phyloP scores from a whole-genome alignment of 2,888 invertebrate genomes.

The Trachelus stipa region DNA sequence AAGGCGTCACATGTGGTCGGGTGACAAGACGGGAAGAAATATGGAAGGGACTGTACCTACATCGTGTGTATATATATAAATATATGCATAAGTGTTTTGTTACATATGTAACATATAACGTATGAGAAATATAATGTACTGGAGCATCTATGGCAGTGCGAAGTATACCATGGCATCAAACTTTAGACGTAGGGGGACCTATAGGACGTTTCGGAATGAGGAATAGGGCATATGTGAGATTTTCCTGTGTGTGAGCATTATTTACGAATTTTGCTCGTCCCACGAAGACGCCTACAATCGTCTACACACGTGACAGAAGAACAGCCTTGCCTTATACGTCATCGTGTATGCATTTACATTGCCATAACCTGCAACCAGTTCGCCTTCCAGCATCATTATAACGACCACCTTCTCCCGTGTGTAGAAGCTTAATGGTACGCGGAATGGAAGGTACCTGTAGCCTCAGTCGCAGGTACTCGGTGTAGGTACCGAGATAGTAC shows the following conservation, averaged over 20 bases:
- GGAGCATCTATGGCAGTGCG: no score
- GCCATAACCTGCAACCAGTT: constrained; percentile 7
- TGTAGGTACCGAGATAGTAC: background rate
- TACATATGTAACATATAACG: background rate
- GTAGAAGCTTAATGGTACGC: constrained; percentile 1
- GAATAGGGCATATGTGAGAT: background rate
- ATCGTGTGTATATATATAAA: background rate
- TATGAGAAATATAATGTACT: background rate
- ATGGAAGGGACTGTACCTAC: background rate
- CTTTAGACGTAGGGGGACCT: no score
- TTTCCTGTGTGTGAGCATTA: background rate
- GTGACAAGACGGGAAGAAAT: background rate
- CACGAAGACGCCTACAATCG: constrained; percentile 7
- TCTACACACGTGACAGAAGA: constrained; percentile 20
- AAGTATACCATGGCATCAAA: no score
- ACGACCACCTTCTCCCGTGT: constrained; percentile 1
- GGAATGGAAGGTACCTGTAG: constrained; percentile 8
- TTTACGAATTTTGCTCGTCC: background rate
- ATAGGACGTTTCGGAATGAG: background rate
- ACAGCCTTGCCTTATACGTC: constrained; percentile 35
- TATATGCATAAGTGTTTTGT: background rate
- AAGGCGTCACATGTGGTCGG: background rate
- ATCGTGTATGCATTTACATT: background rate
- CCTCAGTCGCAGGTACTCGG: background rate
- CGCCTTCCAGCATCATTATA: constrained; percentile 2